Conservation (phyloP, 2,888 invertebrate species). For the Rhingia rostrata region DNA sequence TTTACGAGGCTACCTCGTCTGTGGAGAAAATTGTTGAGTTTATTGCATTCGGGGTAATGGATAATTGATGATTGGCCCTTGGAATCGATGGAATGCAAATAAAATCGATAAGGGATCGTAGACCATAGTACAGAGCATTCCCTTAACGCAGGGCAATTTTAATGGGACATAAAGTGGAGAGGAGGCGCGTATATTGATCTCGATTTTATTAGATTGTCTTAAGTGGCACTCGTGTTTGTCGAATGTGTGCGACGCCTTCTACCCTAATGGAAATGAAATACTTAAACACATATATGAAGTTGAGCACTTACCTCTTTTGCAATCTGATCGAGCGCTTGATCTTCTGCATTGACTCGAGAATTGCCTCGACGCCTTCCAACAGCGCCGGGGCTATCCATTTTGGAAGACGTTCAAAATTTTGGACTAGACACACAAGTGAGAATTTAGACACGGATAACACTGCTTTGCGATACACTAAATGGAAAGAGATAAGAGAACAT, state of each 20-base stretch:
- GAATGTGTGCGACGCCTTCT: neutral
- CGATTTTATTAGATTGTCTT: slow-evolving; percentile 53
- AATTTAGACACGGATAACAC: slow-evolving; percentile 62
- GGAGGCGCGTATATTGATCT: slow-evolving; percentile 10
- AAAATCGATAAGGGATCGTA: slow-evolving; percentile 41
- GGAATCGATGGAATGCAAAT: slow-evolving; percentile 63
- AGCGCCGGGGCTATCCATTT: slow-evolving; percentile 82
- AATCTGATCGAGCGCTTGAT: slow-evolving; percentile 97
- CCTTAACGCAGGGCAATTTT: slow-evolving; percentile 46
- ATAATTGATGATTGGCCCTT: slow-evolving; percentile 64
- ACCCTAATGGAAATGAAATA: slow-evolving; percentile 51
- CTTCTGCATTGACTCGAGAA: slow-evolving; percentile 94
- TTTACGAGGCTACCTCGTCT: slow-evolving; percentile 36
- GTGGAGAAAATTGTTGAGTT: slow-evolving; percentile 43
- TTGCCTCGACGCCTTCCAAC: slow-evolving; percentile 90
- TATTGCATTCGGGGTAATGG: slow-evolving; percentile 37
- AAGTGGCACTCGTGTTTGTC: slow-evolving; percentile 60
- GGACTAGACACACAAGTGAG: slow-evolving; percentile 71
- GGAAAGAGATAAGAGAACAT: slow-evolving; percentile 62
- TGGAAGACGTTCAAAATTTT: slow-evolving; percentile 71
- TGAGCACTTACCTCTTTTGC: slow-evolving; percentile 93
- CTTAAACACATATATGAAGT: slow-evolving; percentile 16
- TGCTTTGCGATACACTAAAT: slow-evolving; percentile 70
- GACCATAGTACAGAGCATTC: slow-evolving; percentile 24
- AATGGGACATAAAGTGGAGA: slow-evolving; percentile 54